A percentile compares a stretch with the other conserved stretches of the same genome.
Evolutionary conservation across 2,797 vertebrate genomes (phyloP).

Genomic region (Girardinus metallicus): DNA sequence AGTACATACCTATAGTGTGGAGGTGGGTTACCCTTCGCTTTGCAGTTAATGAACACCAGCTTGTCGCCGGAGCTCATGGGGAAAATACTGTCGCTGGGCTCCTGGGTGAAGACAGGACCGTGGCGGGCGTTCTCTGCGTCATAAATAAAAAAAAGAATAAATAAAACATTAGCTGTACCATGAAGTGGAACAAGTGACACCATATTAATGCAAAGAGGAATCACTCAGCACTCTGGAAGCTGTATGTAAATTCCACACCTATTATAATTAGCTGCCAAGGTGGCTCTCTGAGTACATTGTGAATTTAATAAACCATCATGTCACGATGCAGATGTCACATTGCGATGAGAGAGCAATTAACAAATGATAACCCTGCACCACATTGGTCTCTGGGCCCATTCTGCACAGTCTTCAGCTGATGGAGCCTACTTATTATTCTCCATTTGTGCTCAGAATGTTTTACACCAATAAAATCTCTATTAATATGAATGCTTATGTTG

Average conservation of each 20-base stretch:
- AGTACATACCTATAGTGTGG: conserved; percentile 84
- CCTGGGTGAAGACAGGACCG: conserved; percentile 91
- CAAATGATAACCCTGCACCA: conserved; percentile 44
- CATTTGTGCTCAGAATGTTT: neutral
- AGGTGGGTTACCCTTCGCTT: conserved; percentile 89
- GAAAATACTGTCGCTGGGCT: conserved; percentile 88
- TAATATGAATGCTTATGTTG: neutral
- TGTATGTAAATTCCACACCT: conserved; percentile 43
- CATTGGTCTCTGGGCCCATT: conserved; percentile 20
- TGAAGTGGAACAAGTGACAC: conserved; percentile 26
- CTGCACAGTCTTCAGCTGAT: neutral
- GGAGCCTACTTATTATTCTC: neutral
- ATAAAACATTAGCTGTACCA: conserved; percentile 38
- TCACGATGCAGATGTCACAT: conserved; percentile 43
- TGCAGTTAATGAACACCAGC: conserved; percentile 91
- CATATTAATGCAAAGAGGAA: conserved; percentile 53
- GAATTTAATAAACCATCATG: conserved; percentile 57
- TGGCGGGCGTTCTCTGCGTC: conserved; percentile 83
- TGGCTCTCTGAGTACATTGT: conserved; percentile 48
- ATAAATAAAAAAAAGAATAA: conserved; percentile 19
- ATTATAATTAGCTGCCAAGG: conserved; percentile 67
- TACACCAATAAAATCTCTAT: neutral
- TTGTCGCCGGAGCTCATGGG: conserved; percentile 89
- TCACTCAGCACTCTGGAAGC: conserved; percentile 37
- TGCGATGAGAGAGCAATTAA: conserved; percentile 62